Evolutionary conservation across 1,140 invertebrate species (phyloP).

Genomic region (Pseudomyrmex concolor): DNA sequence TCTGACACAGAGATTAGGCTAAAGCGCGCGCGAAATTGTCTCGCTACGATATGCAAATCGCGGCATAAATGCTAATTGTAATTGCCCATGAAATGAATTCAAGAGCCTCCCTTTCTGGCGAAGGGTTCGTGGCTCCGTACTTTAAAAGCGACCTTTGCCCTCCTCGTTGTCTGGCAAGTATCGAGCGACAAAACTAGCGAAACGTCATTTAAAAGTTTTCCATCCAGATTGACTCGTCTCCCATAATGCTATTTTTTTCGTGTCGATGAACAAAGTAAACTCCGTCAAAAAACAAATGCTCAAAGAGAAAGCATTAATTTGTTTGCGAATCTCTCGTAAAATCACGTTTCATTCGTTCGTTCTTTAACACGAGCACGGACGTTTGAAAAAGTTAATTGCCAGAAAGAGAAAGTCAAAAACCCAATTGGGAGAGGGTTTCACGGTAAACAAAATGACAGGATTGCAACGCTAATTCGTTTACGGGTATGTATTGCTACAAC

Average conservation of each 20-base stretch:
- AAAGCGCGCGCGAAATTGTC: constrained; percentile 73
- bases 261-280: background rate
- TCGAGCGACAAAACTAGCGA: constrained; percentile 30
- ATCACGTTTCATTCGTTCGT: constrained; percentile 11
- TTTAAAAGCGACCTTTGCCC: constrained; percentile 61
- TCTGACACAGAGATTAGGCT: constrained; percentile 73
- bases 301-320: constrained; percentile 7
- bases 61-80: constrained; percentile 78
- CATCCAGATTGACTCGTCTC: constrained; percentile 33
- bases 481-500: constrained; percentile 23
- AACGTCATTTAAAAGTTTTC: constrained; percentile 48
- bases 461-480: constrained; percentile 63
- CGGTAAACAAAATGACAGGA: constrained; percentile 66
- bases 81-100: constrained; percentile 77
- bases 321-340: background rate
- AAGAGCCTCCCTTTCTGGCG: constrained; percentile 52
- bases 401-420: constrained; percentile 48
- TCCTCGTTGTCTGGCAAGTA: constrained; percentile 33
- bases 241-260: background rate
- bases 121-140: constrained; percentile 54
- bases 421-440: constrained; percentile 53
- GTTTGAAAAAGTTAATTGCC: constrained; percentile 22
- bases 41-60: constrained; percentile 76
- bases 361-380: background rate
- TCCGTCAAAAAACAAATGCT: background rate